Evolutionary conservation across 2,113 vertebrate genomes (phyloP), one percentile per base, ranked within the genome.

Genomic region (Salvator merianae): DNA sequence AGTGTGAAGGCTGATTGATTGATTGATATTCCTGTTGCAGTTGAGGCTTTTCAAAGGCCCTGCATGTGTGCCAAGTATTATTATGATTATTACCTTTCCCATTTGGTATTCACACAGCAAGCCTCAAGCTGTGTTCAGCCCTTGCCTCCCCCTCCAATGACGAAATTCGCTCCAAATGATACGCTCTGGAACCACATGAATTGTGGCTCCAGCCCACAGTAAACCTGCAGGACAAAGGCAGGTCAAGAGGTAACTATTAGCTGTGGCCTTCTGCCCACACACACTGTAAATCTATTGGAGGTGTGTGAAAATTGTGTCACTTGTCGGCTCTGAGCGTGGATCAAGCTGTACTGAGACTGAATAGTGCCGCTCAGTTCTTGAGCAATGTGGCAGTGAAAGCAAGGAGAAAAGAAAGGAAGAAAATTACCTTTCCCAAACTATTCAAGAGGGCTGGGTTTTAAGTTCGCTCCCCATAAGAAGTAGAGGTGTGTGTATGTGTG

Each of bases 181-280:
- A 38, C 72, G 83, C 82, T 78, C 22, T 40, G 55, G 77, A 88
- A 66, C 24, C 70, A 59, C 65, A 76, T 50, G 40, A 83, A 68
- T 2, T 36, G 0, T 0, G 0, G 22, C n/a, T 71, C 55, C 20
- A 32, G 86, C 26, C 22, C 83, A 79, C 34, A 43, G n/a, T 34
- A 83, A 88, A 79, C 43, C 73, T 86, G 3, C 72, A 66, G 84
- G 66, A 81, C 50, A 89, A 91, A 88, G 73, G 50, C 38, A 87
- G 38, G 43, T 90, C 76, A 84, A 81, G 82, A 88, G 83, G 63
- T 34, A 86, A 22, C 24, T 43, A 13, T 84, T 79, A 87, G 30
- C 50, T 66, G 20, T 70, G 79, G 3, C 79, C 53, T 18, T 65
- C 55, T 62, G 81, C 24, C 43, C 28, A 26, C 36, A 40, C 16